Conservation (phyloP, 1,140 invertebrate genomes). For the Augochlora pura region DNA sequence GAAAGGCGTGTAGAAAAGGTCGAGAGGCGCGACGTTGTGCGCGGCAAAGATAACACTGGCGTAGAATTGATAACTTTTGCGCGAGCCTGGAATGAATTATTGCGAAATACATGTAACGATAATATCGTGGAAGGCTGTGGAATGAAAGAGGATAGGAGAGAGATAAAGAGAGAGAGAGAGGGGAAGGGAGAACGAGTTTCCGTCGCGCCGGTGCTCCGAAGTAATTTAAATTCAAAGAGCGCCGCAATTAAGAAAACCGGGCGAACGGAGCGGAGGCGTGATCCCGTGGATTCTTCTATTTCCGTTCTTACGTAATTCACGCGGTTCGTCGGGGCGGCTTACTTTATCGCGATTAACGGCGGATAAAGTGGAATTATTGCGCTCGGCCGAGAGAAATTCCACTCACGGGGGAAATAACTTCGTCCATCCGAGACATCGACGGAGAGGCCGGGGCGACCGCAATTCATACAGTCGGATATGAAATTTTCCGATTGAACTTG, state of each 20-base stretch:
- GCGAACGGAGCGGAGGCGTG: slow-evolving; percentile 15
- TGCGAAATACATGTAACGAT: slow-evolving; percentile 20
- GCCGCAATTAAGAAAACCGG: slow-evolving; percentile 36
- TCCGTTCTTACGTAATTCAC: slow-evolving; percentile 24
- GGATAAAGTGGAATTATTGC: slow-evolving; percentile 10
- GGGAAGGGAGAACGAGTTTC: not conserved
- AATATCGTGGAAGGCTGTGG: not conserved
- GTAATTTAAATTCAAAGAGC: slow-evolving; percentile 45
- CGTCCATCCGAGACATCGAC: not conserved
- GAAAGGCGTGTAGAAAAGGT: not conserved
- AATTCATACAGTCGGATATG: slow-evolving; percentile 1
- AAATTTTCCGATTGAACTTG: not conserved
- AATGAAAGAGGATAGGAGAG: not conserved
- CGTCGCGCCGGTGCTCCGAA: not conserved
- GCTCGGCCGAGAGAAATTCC: not conserved
- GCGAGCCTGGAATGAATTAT: slow-evolving; percentile 10
- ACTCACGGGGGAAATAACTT: not conserved
- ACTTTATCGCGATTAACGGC: not conserved
- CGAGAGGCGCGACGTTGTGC: not conserved
- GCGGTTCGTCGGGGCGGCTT: not conserved
- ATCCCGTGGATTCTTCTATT: slow-evolving; percentile 10
- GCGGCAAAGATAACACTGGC: not conserved
- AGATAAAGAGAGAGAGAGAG: not conserved
- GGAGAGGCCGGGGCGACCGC: no score
- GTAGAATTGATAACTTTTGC: slow-evolving; percentile 9